phyloP scores from a whole-genome alignment of 2,888 invertebrate genomes.

The Orchestes rusci region DNA sequence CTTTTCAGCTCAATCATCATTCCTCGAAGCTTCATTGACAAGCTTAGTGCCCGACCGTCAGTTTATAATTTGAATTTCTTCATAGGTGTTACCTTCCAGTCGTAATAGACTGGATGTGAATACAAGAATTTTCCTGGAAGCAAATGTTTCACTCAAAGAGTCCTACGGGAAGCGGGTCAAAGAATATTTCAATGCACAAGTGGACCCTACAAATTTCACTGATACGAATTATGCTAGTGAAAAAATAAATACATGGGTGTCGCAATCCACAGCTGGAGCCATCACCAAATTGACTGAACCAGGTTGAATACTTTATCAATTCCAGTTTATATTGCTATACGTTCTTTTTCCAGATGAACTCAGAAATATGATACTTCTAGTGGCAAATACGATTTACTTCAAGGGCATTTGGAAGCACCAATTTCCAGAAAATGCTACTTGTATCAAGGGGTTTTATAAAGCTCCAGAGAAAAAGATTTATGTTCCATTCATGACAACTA shows the following conservation, averaged over 20 bases:
- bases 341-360: slow-evolving; percentile 49
- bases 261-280: slow-evolving; percentile 64
- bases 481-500: slow-evolving; percentile 57
- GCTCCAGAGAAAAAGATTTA: slow-evolving; percentile 44
- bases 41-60: too few species aligned
- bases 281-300: slow-evolving; percentile 60
- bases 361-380: slow-evolving; percentile 54
- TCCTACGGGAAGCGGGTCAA: slow-evolving; percentile 56
- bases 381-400: slow-evolving; percentile 72
- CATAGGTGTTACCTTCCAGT: slow-evolving; percentile 17
- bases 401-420: slow-evolving; percentile 70
- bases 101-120: slow-evolving; percentile 43
- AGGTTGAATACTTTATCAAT: slow-evolving; percentile 42
- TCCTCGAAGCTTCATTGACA: too few species aligned
- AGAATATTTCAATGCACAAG: slow-evolving; percentile 58
- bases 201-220: slow-evolving; percentile 57
- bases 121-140: slow-evolving; percentile 57
- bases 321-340: neutral
- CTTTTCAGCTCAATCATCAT: too few species aligned
- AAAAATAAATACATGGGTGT: slow-evolving; percentile 75
- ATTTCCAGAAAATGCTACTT: slow-evolving; percentile 58
- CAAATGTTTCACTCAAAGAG: slow-evolving; percentile 49
- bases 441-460: slow-evolving; percentile 53
- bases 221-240: slow-evolving; percentile 50
- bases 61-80: too few species aligned